phyloP scores from a whole-genome alignment of 2,797 vertebrate genomes.

The Hylomyscus alleni region DNA sequence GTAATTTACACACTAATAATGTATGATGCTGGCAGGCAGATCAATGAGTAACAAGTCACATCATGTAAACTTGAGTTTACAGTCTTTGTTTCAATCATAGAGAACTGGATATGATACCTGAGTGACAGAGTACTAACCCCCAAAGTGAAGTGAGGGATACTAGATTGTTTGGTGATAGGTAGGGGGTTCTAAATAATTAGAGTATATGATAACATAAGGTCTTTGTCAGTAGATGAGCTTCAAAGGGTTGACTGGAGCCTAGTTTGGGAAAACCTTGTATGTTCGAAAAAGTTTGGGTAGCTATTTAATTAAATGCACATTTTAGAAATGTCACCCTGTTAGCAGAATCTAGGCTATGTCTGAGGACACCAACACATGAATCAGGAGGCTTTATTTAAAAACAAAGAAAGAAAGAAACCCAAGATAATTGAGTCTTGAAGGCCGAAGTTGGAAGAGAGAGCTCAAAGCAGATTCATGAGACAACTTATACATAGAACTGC shows the following conservation, averaged over 20 bases:
- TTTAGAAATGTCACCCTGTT: conserved; percentile 48
- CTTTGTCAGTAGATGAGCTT: background rate
- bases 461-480: background rate
- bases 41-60: background rate
- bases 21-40: background rate
- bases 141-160: background rate
- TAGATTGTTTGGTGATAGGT: background rate
- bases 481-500: background rate
- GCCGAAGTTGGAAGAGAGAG: background rate
- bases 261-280: background rate
- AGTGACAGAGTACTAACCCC: background rate
- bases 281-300: conserved; percentile 25
- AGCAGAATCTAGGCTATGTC: background rate
- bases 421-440: conserved; percentile 4
- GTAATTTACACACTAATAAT: background rate
- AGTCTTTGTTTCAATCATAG: conserved; percentile 30
- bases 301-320: conserved; percentile 49
- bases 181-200: background rate
- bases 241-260: background rate
- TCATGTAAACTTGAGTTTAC: background rate
- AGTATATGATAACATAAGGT: background rate
- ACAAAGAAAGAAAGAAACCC: background rate
- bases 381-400: background rate
- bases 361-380: background rate
- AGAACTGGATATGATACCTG: background rate